Evolutionary conservation across 2,888 invertebrate species (phyloP).

Genomic region (Patella caerulea): DNA sequence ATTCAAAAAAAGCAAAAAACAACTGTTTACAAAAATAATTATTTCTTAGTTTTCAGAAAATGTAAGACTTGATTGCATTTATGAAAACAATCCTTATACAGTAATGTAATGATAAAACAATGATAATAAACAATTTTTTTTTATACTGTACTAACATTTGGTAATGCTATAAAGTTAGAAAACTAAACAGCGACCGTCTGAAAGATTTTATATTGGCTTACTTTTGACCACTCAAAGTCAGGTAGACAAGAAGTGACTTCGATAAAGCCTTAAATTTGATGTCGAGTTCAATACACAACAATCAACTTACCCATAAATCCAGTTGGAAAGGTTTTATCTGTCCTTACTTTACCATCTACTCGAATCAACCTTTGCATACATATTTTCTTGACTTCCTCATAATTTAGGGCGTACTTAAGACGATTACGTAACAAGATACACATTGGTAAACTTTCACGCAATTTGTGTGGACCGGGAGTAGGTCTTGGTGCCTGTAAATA

Average conservation of each 20-base stretch:
- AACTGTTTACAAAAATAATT: too few species aligned
- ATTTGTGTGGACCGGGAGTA: conserved; percentile 96
- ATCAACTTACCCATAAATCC: conserved; percentile 96
- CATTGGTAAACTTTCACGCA: conserved; percentile 95
- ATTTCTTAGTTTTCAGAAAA: too few species aligned
- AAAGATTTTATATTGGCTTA: conserved; percentile 39
- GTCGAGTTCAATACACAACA: not conserved
- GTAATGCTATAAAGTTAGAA: conserved; percentile 41
- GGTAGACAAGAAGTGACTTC: conserved; percentile 38
- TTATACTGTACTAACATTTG: conserved; percentile 37
- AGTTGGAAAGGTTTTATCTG: conserved; percentile 96
- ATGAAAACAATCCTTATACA: too few species aligned
- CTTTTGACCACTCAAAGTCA: conserved; percentile 36
- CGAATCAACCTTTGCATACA: conserved; percentile 98
- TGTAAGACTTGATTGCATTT: too few species aligned
- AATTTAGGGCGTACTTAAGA: conserved; percentile 97
- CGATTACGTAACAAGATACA: conserved; percentile 97
- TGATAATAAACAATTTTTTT: too few species aligned
- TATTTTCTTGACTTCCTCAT: conserved; percentile 96
- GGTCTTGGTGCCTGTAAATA: conserved; percentile 87
- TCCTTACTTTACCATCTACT: conserved; percentile 98
- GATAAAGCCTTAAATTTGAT: conserved; percentile 33
- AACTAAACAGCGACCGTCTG: conserved; percentile 46
- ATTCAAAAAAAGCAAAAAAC: conserved; percentile 31
- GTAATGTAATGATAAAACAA: too few species aligned